These are phyloP conservation scores for Hystrix cristata DNA, from an alignment of 2,113 vertebrate species.

Conservation along the genomic window DNA sequence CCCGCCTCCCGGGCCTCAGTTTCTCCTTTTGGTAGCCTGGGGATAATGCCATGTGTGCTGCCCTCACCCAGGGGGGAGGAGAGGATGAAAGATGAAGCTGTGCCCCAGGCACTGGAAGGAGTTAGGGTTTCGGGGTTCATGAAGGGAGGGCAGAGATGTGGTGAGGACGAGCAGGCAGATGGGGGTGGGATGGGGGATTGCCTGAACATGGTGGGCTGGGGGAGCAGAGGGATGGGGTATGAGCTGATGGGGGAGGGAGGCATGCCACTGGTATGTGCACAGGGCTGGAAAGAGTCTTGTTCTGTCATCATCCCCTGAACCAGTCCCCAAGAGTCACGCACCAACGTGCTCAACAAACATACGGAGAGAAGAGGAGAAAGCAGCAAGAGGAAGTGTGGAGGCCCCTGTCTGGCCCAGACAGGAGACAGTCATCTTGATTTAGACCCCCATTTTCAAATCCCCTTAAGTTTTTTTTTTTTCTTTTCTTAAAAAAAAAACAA, in stretches of 20 bases:
- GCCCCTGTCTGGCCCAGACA: conserved; percentile 70
- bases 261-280: conserved; percentile 83
- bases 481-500: conserved; percentile 39
- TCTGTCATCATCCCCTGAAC: conserved; percentile 91
- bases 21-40: conserved; percentile 84
- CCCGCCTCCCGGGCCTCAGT: conserved; percentile 77
- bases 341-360: conserved; percentile 84
- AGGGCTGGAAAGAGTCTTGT: conserved; percentile 89
- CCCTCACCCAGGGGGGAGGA: conserved; percentile 76
- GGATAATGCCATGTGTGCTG: conserved; percentile 85
- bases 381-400: conserved; percentile 80
- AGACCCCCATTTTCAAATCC: conserved; percentile 80
- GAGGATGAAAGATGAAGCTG: conserved; percentile 77
- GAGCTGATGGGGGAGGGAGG: conserved; percentile 69
- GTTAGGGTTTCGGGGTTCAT: conserved; percentile 65
- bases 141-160: conserved; percentile 52
- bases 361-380: conserved; percentile 85
- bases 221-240: conserved; percentile 22
- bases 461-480: conserved; percentile 63
- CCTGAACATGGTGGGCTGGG: conserved; percentile 5
- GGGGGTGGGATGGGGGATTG: conserved; percentile 29
- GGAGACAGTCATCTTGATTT: conserved; percentile 75
- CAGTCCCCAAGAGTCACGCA: conserved; percentile 87
- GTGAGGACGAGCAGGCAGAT: conserved; percentile 73
- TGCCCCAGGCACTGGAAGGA: conserved; percentile 68